These are phyloP conservation scores for Pteronura brasiliensis DNA, from an alignment of 2,113 vertebrate genomes.

Conservation along the genomic window DNA sequence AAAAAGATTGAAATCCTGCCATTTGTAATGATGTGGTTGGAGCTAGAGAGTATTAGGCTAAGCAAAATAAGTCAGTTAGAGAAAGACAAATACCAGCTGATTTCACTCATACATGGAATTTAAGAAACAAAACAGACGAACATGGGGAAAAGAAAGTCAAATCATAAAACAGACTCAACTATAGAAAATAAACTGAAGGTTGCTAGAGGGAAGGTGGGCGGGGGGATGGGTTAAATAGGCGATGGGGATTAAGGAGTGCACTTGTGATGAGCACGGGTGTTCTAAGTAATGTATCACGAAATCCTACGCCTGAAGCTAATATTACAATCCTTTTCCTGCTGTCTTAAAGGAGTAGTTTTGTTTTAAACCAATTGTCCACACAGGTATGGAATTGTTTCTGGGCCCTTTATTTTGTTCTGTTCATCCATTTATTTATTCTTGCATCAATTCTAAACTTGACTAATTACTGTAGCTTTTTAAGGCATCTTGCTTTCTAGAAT, in stretches of 20 bases:
- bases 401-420: neutral
- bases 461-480: neutral
- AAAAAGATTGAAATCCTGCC: neutral
- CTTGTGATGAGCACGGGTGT: neutral
- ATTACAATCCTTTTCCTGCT: neutral
- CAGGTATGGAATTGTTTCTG: neutral
- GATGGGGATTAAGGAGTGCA: neutral
- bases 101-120: neutral
- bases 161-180: neutral
- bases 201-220: neutral
- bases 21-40: neutral
- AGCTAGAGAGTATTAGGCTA: neutral
- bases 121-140: neutral
- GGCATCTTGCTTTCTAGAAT: neutral
- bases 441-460: neutral
- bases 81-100: neutral
- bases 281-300: neutral
- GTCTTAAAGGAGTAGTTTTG: neutral
- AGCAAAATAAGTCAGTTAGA: neutral
- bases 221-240: neutral
- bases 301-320: neutral
- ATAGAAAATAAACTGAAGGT: neutral
- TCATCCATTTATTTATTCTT: neutral
- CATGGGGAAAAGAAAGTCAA: neutral
- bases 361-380: neutral